phyloP scores from a whole-genome alignment of 2,113 vertebrate species.

The Corythornis vintsioides region DNA sequence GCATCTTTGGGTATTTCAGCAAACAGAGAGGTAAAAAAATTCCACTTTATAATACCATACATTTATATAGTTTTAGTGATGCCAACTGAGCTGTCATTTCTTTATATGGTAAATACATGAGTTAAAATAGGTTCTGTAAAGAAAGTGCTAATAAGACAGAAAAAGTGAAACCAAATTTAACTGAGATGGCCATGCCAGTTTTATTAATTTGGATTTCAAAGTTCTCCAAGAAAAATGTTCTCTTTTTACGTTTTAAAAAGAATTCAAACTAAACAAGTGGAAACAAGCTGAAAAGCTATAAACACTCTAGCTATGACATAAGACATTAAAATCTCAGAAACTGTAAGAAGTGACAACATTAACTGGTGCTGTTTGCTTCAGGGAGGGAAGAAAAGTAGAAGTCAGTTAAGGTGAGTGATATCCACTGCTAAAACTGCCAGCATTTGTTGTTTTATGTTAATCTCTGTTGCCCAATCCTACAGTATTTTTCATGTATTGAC shows the following conservation, averaged over 20 bases:
- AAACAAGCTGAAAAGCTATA: slow-evolving; percentile 36
- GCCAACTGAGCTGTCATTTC: background rate
- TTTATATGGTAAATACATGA: slow-evolving; percentile 34
- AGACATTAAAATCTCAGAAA: background rate
- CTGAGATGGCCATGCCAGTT: background rate
- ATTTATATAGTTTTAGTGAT: background rate
- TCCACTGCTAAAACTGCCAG: background rate
- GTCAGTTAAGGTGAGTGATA: background rate
- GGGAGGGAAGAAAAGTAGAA: background rate
- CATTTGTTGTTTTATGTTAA: slow-evolving; percentile 7
- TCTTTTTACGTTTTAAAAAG: slow-evolving; percentile 39
- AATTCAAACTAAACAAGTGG: background rate
- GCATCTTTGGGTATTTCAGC: background rate
- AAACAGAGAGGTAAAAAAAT: background rate
- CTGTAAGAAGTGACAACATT: background rate
- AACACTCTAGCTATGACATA: slow-evolving; percentile 35
- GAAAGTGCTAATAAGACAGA: slow-evolving; percentile 22
- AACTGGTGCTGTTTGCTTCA: background rate
- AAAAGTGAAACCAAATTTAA: slow-evolving; percentile 42
- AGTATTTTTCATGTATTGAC: background rate
- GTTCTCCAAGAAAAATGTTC: slow-evolving; percentile 48
- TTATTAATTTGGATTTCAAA: slow-evolving; percentile 50
- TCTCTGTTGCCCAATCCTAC: background rate
- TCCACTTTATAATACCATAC: background rate
- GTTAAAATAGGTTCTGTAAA: slow-evolving; percentile 37